Evolutionary conservation across 1,140 invertebrate species (phyloP).

Genomic region (Ridgeia piscesae): DNA sequence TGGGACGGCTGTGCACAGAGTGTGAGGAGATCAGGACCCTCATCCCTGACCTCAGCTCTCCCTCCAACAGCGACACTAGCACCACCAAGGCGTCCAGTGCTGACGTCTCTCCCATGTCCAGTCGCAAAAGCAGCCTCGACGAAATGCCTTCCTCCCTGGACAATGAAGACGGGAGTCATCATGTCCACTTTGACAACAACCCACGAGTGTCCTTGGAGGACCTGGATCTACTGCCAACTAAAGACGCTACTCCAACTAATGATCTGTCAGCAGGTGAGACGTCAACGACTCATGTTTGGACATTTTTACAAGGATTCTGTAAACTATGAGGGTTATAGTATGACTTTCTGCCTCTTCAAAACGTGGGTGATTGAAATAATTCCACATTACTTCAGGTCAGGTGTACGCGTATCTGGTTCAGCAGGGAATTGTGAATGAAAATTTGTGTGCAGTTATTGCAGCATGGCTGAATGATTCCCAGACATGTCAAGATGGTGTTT

Average conservation of each 20-base stretch:
- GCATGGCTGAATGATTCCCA: too few species aligned
- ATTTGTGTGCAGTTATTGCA: too few species aligned
- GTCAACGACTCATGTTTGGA: neutral
- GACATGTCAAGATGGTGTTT: too few species aligned
- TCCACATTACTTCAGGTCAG: too few species aligned
- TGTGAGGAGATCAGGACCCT: constrained; percentile 12
- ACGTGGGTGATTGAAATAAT: too few species aligned
- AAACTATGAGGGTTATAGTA: neutral
- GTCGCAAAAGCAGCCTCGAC: neutral
- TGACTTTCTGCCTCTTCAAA: neutral
- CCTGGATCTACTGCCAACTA: constrained; percentile 12
- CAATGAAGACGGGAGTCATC: neutral
- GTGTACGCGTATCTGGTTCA: too few species aligned
- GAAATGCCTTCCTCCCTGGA: neutral
- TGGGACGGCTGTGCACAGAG: neutral
- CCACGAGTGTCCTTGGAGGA: neutral
- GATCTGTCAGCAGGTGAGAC: neutral
- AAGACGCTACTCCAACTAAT: neutral
- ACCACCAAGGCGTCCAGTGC: neutral
- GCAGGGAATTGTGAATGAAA: too few species aligned
- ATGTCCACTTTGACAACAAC: neutral
- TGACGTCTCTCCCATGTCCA: neutral
- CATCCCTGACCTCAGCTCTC: neutral
- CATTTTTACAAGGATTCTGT: neutral
- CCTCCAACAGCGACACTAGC: neutral